Percentiles rank a stretch among this genome's conserved stretches.
Conservation (phyloP, 2,797 vertebrate species). For the Periophthalmus magnuspinnatus region DNA sequence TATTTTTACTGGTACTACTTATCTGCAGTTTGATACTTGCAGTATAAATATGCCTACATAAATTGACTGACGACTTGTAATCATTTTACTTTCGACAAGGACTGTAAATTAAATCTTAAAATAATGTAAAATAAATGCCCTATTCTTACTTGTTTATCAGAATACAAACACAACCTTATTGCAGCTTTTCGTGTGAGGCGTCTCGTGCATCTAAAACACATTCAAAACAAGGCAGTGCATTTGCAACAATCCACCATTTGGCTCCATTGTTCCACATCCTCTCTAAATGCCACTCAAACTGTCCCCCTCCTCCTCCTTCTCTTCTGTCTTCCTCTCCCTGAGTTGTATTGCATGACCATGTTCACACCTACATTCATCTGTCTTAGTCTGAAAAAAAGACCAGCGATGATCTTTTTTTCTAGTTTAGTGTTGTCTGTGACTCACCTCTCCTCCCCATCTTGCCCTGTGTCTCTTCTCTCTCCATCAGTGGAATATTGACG, state of each 20-base stretch:
- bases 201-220: conserved; percentile 38
- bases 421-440: conserved; percentile 82
- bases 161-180: not conserved
- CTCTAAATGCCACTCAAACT: conserved; percentile 39
- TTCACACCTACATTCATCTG: conserved; percentile 75
- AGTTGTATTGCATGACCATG: conserved; percentile 57
- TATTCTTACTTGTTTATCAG: not conserved
- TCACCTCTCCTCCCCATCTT: conserved; percentile 70
- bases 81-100: no score
- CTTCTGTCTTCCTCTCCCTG: conserved; percentile 28
- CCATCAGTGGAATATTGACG: conserved; percentile 94
- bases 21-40: no score
- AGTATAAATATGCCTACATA: no score
- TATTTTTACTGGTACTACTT: no score
- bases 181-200: conserved; percentile 26
- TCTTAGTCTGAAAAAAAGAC: conserved; percentile 74
- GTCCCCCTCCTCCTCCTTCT: conserved; percentile 19
- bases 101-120: not conserved
- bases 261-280: conserved; percentile 33
- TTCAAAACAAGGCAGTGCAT: conserved; percentile 74
- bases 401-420: conserved; percentile 76
- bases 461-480: conserved; percentile 69
- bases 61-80: no score
- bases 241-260: conserved; percentile 35
- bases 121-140: not conserved